Evolutionary conservation across 2,113 vertebrate species (phyloP).

Genomic region (Silurus asotus): DNA sequence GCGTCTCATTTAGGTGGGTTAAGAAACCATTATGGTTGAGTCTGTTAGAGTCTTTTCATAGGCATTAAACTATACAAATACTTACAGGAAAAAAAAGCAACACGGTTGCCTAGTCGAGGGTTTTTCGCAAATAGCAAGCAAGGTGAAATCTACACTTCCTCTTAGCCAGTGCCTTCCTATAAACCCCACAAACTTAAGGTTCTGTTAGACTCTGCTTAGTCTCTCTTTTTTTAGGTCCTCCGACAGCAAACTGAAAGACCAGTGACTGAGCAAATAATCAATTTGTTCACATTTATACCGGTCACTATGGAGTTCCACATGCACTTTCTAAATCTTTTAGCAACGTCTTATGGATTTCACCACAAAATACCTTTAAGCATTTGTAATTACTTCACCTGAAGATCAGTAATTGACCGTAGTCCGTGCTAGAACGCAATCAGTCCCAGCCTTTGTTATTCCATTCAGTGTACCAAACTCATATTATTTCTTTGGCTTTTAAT

Average conservation of each 20-base stretch:
- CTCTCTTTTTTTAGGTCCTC: background rate
- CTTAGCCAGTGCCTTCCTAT: background rate
- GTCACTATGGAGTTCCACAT: background rate
- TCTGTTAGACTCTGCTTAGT: background rate
- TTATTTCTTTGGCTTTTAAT: background rate
- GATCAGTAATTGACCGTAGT: background rate
- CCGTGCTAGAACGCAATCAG: background rate
- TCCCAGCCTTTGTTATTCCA: background rate
- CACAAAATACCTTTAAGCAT: background rate
- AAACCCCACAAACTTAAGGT: background rate
- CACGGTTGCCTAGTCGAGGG: background rate
- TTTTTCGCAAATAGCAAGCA: background rate
- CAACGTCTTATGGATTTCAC: background rate
- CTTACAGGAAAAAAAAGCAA: background rate
- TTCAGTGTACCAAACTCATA: background rate
- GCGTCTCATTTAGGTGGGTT: too few species aligned
- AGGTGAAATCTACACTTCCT: too few species aligned
- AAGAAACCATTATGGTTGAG: background rate
- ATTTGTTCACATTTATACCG: background rate
- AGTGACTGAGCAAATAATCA: background rate
- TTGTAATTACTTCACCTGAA: background rate
- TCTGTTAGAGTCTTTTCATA: background rate
- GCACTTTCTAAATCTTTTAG: background rate
- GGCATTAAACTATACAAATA: background rate
- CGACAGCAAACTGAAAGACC: background rate